phyloP scores from a whole-genome alignment of 2,888 invertebrate species.

The Pachydiplax longipennis region DNA sequence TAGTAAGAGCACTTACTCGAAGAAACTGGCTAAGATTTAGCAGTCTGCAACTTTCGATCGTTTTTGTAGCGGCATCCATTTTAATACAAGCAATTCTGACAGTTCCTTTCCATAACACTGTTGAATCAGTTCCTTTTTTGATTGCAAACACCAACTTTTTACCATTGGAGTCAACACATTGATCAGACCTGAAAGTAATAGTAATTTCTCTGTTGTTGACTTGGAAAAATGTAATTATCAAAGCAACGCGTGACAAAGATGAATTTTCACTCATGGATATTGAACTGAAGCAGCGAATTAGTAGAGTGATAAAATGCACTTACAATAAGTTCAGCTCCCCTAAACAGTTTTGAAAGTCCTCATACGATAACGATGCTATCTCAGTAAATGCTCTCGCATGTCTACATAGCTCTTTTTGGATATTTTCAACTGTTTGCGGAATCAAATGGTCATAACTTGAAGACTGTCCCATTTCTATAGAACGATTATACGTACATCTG shows the following conservation, averaged over 20 bases:
- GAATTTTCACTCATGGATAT: neutral
- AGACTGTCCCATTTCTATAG: slow-evolving; percentile 40
- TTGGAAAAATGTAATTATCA: neutral
- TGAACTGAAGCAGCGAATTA: neutral
- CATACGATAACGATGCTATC: slow-evolving; percentile 63
- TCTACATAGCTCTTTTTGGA: slow-evolving; percentile 55
- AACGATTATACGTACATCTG: neutral
- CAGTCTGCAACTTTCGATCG: slow-evolving; percentile 67
- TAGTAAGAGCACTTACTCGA: slow-evolving; percentile 60
- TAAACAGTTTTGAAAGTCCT: slow-evolving; percentile 67
- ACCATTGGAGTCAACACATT: slow-evolving; percentile 68
- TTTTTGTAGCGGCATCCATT: slow-evolving; percentile 63
- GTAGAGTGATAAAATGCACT: slow-evolving; percentile 53
- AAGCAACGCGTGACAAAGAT: neutral
- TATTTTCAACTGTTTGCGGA: slow-evolving; percentile 53
- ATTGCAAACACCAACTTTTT: slow-evolving; percentile 71
- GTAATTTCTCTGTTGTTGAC: slow-evolving; percentile 26
- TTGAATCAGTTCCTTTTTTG: slow-evolving; percentile 69
- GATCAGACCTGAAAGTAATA: slow-evolving; percentile 62
- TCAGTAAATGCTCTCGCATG: slow-evolving; percentile 60
- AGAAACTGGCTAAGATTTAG: slow-evolving; percentile 71
- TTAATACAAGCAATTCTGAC: slow-evolving; percentile 72
- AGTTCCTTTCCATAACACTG: slow-evolving; percentile 74
- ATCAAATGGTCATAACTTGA: slow-evolving; percentile 47
- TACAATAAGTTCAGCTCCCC: slow-evolving; percentile 70